These are phyloP conservation scores for Pocillopora verrucosa DNA, from an alignment of 64 coral and sea anemone genomes.

Conservation along the genomic window DNA sequence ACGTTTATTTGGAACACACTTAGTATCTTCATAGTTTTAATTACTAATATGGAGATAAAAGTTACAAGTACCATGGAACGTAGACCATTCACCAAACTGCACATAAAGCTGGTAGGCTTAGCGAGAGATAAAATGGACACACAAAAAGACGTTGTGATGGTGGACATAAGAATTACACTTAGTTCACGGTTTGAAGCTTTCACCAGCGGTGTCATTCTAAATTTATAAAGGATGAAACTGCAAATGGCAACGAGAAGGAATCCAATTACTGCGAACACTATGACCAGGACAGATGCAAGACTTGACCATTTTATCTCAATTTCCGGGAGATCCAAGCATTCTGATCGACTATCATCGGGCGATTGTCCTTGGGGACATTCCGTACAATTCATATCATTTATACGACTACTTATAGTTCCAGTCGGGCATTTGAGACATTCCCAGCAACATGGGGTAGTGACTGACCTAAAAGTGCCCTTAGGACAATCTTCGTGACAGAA, in stretches of 20 bases:
- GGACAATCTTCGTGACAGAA: constrained; percentile 20
- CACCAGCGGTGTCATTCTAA: constrained; percentile 10
- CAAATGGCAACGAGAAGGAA: not conserved
- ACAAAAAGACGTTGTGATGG: constrained; percentile 13
- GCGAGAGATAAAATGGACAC: constrained; percentile 27
- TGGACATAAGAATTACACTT: constrained; percentile 17
- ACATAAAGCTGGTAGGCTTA: constrained; percentile 8
- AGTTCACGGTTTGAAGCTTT: constrained; percentile 41
- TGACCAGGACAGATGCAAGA: not conserved
- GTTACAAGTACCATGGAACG: not conserved
- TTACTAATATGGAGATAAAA: constrained; percentile 7
- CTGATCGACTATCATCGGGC: not conserved
- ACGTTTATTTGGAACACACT: constrained; percentile 23
- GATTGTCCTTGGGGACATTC: constrained; percentile 20
- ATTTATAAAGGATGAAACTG: constrained; percentile 3
- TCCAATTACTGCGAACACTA: constrained; percentile 7
- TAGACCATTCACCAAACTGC: not conserved
- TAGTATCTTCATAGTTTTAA: constrained; percentile 34
- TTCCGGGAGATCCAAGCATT: constrained; percentile 35
- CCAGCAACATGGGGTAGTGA: constrained; percentile 37
- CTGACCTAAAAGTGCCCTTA: not conserved
- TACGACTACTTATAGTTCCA: not conserved
- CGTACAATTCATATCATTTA: constrained; percentile 7
- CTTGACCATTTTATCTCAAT: constrained; percentile 11
- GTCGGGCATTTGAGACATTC: constrained; percentile 24